Conservation (phyloP, 2,113 vertebrate species). For the Rhea pennata region DNA sequence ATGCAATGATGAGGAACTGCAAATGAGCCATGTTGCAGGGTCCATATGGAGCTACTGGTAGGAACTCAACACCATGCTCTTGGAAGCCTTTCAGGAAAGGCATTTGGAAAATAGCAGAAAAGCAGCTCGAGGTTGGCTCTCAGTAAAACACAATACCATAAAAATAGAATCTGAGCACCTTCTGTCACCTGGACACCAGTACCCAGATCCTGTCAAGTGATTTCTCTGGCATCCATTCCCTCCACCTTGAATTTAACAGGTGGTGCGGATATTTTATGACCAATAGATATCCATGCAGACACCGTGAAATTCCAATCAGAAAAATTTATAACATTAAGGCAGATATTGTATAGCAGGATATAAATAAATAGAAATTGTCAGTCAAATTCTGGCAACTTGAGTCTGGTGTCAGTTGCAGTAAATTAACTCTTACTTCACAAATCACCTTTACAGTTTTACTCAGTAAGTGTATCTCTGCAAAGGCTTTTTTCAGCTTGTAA, state of each 20-base stretch:
- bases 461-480: constrained; percentile 18
- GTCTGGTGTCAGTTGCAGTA: constrained; percentile 60
- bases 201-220: not conserved
- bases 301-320: constrained; percentile 77
- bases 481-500: not conserved
- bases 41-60: constrained; percentile 53
- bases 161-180: constrained; percentile 38
- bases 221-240: constrained; percentile 1
- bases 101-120: not conserved
- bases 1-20: constrained; percentile 37
- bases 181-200: constrained; percentile 3
- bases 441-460: constrained; percentile 69
- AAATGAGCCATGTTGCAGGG: constrained; percentile 46
- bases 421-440: constrained; percentile 72
- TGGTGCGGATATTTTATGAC: constrained; percentile 51
- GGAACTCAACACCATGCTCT: constrained; percentile 39
- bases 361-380: constrained; percentile 81
- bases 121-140: constrained; percentile 24
- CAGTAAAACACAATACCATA: not conserved
- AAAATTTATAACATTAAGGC: constrained; percentile 77
- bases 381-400: constrained; percentile 73
- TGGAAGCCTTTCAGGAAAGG: constrained; percentile 26
- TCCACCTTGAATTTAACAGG: constrained; percentile 4
- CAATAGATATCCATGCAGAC: constrained; percentile 72
- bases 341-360: constrained; percentile 71